Conservation (phyloP, 2,113 vertebrate genomes). For the Oryzias celebensis region DNA sequence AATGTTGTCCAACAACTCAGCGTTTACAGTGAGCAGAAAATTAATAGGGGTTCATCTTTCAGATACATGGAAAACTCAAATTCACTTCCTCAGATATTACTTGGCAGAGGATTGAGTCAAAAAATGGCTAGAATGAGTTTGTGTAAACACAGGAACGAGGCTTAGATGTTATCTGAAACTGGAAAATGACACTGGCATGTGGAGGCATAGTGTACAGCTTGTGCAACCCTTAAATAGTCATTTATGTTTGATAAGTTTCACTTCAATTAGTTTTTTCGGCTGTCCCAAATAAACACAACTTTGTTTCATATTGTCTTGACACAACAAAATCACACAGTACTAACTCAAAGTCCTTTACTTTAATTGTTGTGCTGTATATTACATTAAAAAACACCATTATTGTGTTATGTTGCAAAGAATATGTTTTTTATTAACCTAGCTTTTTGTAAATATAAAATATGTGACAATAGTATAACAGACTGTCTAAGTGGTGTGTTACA, state of each 20-base stretch:
- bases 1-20: slow-evolving; percentile 25
- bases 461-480: slow-evolving; percentile 7
- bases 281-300: background rate
- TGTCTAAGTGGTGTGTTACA: background rate
- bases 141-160: background rate
- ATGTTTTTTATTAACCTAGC: too few species aligned
- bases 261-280: background rate
- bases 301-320: background rate
- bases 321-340: background rate
- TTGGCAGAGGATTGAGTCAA: background rate
- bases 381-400: background rate
- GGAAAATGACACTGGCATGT: too few species aligned
- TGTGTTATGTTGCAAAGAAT: background rate
- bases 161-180: background rate
- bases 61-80: background rate
- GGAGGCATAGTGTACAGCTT: background rate
- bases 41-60: slow-evolving; percentile 8
- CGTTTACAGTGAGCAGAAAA: slow-evolving; percentile 17
- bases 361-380: background rate
- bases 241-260: background rate
- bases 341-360: background rate
- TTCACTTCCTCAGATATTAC: background rate
- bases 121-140: background rate
- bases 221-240: background rate
- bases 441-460: background rate